phyloP scores from a whole-genome alignment of 2,888 invertebrate species.

The Caenorhabditis becei region DNA sequence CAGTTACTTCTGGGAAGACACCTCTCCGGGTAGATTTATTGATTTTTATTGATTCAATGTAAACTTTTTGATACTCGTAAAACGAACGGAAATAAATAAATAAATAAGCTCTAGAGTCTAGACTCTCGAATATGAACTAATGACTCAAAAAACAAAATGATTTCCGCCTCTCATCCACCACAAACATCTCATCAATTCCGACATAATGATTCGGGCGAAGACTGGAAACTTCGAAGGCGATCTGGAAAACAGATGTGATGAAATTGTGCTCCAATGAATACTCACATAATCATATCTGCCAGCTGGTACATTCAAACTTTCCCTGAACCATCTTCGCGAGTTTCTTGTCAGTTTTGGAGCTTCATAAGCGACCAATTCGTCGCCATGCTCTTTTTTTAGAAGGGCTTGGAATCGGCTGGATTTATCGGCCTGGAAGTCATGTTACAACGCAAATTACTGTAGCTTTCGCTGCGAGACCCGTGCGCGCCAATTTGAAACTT shows the following conservation, averaged over 20 bases:
- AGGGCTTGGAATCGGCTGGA: constrained; percentile 65
- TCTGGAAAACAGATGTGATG: constrained; percentile 48
- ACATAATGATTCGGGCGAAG: constrained; percentile 72
- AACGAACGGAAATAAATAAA: no score
- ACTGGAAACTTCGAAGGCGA: constrained; percentile 76
- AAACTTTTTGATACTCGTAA: constrained; percentile 29
- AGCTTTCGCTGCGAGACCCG: no score
- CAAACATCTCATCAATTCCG: constrained; percentile 77
- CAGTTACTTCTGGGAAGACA: constrained; percentile 16
- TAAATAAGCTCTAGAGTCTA: constrained; percentile 6
- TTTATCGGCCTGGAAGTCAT: constrained; percentile 61
- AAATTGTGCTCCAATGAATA: no score
- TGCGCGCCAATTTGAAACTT: neutral
- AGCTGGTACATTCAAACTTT: constrained; percentile 67
- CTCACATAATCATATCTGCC: constrained; percentile 77
- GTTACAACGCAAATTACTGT: neutral
- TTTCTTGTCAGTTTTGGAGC: constrained; percentile 63
- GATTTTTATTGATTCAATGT: no score
- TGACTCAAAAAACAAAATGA: constrained; percentile 66
- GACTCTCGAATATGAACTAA: constrained; percentile 11
- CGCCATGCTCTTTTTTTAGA: constrained; percentile 61
- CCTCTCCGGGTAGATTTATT: constrained; percentile 7
- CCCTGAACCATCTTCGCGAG: constrained; percentile 77
- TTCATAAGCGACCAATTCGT: constrained; percentile 70
- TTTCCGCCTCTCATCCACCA: constrained; percentile 72